Evolutionary conservation across 2,888 invertebrate genomes (phyloP).

Genomic region (Lacanobia wlatinum): DNA sequence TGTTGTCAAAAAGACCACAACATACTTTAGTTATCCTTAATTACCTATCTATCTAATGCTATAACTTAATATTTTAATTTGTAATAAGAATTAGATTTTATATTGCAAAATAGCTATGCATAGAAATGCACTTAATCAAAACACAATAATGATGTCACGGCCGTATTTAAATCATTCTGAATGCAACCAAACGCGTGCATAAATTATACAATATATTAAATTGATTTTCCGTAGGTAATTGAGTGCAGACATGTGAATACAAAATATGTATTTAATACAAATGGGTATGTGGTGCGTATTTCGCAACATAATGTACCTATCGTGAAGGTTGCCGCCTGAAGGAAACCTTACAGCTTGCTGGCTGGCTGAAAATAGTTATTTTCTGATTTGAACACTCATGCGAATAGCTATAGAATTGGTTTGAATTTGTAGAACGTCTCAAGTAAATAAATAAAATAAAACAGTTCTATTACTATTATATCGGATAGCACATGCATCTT

Average conservation of each 20-base stretch:
- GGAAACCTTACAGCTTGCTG: background rate
- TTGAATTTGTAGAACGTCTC: background rate
- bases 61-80: background rate
- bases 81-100: background rate
- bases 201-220: constrained; percentile 1
- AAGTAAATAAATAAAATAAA: too few relatives aligned
- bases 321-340: background rate
- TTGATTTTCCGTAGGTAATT: constrained; percentile 5
- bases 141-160: constrained; percentile 37
- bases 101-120: background rate
- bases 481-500: too few relatives aligned
- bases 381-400: background rate
- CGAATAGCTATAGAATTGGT: background rate
- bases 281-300: background rate
- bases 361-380: background rate
- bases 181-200: constrained; percentile 8
- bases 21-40: too few relatives aligned
- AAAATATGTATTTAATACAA: constrained; percentile 3
- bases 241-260: background rate
- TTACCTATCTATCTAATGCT: background rate
- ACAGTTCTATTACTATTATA: too few relatives aligned
- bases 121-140: constrained; percentile 15
- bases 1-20: background rate
- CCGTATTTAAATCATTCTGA: constrained; percentile 11
- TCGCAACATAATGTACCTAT: background rate